Percentiles rank a stretch among this genome's conserved stretches.
Conservation (phyloP, 2,113 vertebrate species). For the Bambusicola thoracicus region DNA sequence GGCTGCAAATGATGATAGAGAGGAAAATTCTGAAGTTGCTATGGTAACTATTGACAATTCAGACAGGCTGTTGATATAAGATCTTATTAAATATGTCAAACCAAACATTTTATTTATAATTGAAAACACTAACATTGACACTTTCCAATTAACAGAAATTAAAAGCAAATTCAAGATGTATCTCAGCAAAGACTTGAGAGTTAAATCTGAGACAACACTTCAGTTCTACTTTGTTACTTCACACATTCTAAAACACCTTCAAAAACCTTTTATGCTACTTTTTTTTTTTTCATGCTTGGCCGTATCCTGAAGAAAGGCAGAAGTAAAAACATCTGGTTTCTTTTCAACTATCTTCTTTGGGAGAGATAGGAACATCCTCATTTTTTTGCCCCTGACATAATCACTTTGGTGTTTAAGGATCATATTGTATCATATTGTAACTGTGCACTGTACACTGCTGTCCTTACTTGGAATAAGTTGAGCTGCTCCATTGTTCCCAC, state of each 20-base stretch:
- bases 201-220: neutral
- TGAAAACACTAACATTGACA: slow-evolving; percentile 17
- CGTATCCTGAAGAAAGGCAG: neutral
- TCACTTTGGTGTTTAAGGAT: neutral
- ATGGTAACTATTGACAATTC: slow-evolving; percentile 63
- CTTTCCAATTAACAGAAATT: slow-evolving; percentile 33
- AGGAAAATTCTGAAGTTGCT: slow-evolving; percentile 57
- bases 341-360: neutral
- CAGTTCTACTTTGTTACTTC: slow-evolving; percentile 1
- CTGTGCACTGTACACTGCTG: neutral
- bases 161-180: slow-evolving; percentile 44
- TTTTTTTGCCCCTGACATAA: slow-evolving; percentile 21
- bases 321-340: neutral
- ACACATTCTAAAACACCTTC: neutral
- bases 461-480: slow-evolving; percentile 5
- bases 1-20: slow-evolving; percentile 52
- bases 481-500: neutral
- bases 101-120: slow-evolving; percentile 65
- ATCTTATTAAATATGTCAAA: slow-evolving; percentile 61
- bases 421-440: neutral
- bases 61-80: slow-evolving; percentile 61
- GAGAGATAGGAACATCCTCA: neutral
- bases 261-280: neutral
- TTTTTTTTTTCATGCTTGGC: neutral
- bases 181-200: slow-evolving; percentile 13